Conservation (phyloP, 1,140 invertebrate genomes). For the Leucophenga varia region DNA sequence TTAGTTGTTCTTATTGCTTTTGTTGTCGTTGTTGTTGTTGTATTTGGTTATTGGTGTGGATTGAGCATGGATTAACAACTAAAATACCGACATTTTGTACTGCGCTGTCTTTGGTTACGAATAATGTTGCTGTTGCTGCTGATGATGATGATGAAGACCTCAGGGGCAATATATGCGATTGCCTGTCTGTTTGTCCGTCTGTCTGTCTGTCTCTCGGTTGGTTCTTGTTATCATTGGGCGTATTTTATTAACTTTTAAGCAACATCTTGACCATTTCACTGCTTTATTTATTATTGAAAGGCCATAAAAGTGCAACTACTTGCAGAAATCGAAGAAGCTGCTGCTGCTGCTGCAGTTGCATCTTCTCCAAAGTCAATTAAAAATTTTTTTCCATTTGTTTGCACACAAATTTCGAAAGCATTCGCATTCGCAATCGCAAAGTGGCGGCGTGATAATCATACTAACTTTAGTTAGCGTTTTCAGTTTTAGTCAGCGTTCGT, state of each 20-base stretch:
- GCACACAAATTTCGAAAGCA: constrained; percentile 34
- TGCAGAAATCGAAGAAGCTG: too few species aligned
- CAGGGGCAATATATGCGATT: constrained; percentile 42
- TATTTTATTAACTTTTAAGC: constrained; percentile 55
- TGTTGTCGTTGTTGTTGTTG: constrained; percentile 31
- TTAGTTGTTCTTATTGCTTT: constrained; percentile 1
- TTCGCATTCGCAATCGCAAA: too few species aligned
- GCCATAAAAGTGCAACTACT: constrained; percentile 53
- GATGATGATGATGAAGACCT: constrained; percentile 29
- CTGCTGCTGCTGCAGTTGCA: too few species aligned
- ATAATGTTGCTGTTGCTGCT: constrained; percentile 24
- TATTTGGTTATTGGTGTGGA: too few species aligned
- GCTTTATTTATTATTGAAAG: constrained; percentile 17
- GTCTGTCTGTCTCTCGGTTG: constrained; percentile 33
- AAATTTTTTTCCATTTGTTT: constrained; percentile 53
- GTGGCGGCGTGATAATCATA: constrained; percentile 51
- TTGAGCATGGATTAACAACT: too few species aligned
- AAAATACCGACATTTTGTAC: too few species aligned
- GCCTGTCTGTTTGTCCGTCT: too few species aligned
- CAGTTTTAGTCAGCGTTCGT: too few species aligned
- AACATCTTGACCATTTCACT: constrained; percentile 23
- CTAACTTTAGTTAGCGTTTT: too few species aligned
- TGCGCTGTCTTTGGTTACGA: constrained; percentile 7
- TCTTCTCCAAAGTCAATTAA: constrained; percentile 48
- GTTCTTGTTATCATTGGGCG: constrained; percentile 54